Evolutionary conservation across 1,140 invertebrate species (phyloP).

Genomic region (Brachystomella parvula): DNA sequence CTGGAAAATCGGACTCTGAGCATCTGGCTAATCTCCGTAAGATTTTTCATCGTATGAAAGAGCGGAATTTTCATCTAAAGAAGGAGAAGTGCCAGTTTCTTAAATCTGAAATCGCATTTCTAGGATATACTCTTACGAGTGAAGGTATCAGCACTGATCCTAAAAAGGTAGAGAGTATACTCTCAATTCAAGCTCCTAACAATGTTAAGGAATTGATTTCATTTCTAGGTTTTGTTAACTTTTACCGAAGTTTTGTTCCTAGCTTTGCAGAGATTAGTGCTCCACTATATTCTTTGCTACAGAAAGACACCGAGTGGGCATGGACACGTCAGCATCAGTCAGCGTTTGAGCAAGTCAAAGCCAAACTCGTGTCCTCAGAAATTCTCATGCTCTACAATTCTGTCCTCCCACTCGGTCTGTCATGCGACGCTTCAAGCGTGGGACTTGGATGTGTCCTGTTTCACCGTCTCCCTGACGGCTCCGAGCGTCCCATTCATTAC

Average conservation of each 20-base stretch:
- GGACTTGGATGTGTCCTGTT: slow-evolving; percentile 42
- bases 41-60: slow-evolving; percentile 33
- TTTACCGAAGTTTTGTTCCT: slow-evolving; percentile 17
- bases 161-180: slow-evolving; percentile 13
- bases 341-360: slow-evolving; percentile 3
- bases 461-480: slow-evolving; percentile 38
- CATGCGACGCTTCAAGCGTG: slow-evolving; percentile 40
- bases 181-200: slow-evolving; percentile 10
- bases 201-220: slow-evolving; percentile 8
- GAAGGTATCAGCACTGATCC: slow-evolving; percentile 15
- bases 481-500: slow-evolving; percentile 41
- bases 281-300: slow-evolving; percentile 39
- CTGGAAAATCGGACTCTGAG: slow-evolving; percentile 33
- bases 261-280: neutral
- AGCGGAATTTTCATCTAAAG: slow-evolving; percentile 27
- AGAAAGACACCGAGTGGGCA: neutral
- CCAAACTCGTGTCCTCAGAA: neutral
- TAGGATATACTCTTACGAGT: slow-evolving; percentile 7
- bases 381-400: slow-evolving; percentile 34
- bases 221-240: slow-evolving; percentile 12
- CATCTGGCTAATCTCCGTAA: slow-evolving; percentile 34
- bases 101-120: slow-evolving; percentile 32
- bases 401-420: slow-evolving; percentile 35
- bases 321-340: neutral
- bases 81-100: slow-evolving; percentile 29